phyloP scores from a whole-genome alignment of 2,797 vertebrate genomes.

The Mus minutoides region DNA sequence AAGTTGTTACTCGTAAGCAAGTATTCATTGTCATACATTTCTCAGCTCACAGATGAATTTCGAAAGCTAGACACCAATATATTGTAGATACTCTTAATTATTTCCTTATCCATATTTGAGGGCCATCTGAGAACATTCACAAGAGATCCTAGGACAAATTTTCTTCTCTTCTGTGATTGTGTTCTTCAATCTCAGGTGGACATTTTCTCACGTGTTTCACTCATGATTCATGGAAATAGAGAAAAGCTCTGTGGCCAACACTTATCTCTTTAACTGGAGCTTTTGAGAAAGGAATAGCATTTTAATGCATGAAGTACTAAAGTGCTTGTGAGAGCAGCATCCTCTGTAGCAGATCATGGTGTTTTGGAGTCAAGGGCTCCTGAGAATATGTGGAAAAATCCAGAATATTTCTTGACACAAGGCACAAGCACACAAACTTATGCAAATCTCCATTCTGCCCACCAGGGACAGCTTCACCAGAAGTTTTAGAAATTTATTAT shows the following conservation, averaged over 20 bases:
- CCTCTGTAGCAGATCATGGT: background rate
- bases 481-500: background rate
- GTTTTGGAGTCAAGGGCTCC: background rate
- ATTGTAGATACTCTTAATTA: conserved; percentile 38
- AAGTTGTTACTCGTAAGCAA: conserved; percentile 26
- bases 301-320: background rate
- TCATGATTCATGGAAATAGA: background rate
- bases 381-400: background rate
- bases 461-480: background rate
- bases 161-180: background rate
- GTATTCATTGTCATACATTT: background rate
- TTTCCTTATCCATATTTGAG: background rate
- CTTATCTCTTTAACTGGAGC: background rate
- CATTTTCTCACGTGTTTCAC: background rate
- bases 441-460: fast-evolving
- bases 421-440: fast-evolving
- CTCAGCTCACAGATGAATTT: background rate
- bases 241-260: background rate
- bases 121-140: background rate
- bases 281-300: background rate
- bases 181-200: background rate
- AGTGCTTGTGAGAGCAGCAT: background rate
- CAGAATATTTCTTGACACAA: background rate
- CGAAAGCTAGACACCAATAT: background rate
- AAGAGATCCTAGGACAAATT: background rate